Base-by-base conservation (phyloP, 2,797 vertebrate species). In the Neosalanx taihuensis region DNA sequence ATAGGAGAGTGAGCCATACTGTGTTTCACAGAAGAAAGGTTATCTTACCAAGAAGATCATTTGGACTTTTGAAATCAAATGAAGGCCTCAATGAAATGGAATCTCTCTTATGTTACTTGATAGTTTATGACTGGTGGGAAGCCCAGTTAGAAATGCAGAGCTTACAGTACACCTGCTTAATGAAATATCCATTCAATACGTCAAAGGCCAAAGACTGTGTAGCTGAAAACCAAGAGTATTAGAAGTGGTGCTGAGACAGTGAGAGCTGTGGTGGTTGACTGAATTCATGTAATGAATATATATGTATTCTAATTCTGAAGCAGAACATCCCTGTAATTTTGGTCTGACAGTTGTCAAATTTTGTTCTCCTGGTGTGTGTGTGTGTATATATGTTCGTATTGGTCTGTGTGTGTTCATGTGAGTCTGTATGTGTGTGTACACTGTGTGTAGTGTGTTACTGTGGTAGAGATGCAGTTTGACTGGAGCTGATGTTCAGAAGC, bases 401-500 rank as follows among this genome's bases (percentile, higher is more conserved):
- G 23, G 33, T 65, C 35, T 31, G 41, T 66, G 41, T 30, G 10
- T 30, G 64, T 30, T 41, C 30, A n/a, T 35, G 29, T 68, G 51
- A 33, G 37, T 66, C 3, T 41, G 35, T 64, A 35, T 41, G 18
- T 13, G 35, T 26, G 46, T 26, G 26, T n/a, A n/a, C n/a, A n/a
- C n/a, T 64, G 7, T 37, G 62, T 30, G 37, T 65, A n/a, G 41
- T 70, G 57, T 59, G 58, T 74, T 9, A 10, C 69, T 46, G 70
- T 84, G 87, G 80, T 76, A 80, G 85, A 89, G 88, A 88, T 88
- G 60, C 84, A 78, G 87, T 81, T 81, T 81, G 88, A 82, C 88
- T 88, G 86, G 87, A 88, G 74, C 75, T 79, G 61, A 73, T 70
- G 67, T 49, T 71, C 73, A 81, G 74, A 82, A 56, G 78, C 80